Evolutionary conservation across 2,113 vertebrate species (phyloP), one percentile per base, ranked within the genome.

Genomic region (Eptesicus fuscus): DNA sequence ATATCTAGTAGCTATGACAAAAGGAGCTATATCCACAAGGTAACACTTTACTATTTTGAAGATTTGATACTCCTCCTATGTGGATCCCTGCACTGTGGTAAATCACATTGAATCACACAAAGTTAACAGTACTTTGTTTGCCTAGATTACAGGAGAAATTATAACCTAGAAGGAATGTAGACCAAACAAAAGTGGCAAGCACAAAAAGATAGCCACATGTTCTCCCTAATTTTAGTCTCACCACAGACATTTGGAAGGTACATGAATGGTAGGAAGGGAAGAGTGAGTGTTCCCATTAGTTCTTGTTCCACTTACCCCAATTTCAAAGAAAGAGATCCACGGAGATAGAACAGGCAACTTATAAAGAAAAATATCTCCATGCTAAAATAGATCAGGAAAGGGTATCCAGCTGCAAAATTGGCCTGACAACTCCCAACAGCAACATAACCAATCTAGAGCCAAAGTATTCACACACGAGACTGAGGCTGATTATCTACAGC

Each of bases 401-500:
- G 2, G 2, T 76, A 20, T 65, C 4, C 1, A 91, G 4, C 49
- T 93, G 0, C 79, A 91, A 92, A 78, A 61, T 47, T 73, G 61
- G 2, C 47, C n/a, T 73, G 30, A 70, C 44, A 37, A 61, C 35
- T 94, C 30, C 61, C 25, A 83, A 37, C 4, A 77, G 67, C 44
- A 77, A 65, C 8, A 51, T 59, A 71, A 93, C 17, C 35, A 67
- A 51, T n/a, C 73, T 47, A 40, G 7, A 65, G 35, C 44, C 44
- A 65, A 63, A 53, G 4, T 73, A 73, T 65, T 76, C 98, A 98
- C 91, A 98, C 99, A 98, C 92, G 99, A 98, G 99, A 98, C 90
- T 90, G 99, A 99, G 20, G 98, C 99, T 2, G 99, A 99, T 80
- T 99, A 99, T 95, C 98, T 99, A 91, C 99, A 99, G 97, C 98